Conservation (phyloP, 64 coral and sea anemone genomes). For the Stichodactyla helianthus region DNA sequence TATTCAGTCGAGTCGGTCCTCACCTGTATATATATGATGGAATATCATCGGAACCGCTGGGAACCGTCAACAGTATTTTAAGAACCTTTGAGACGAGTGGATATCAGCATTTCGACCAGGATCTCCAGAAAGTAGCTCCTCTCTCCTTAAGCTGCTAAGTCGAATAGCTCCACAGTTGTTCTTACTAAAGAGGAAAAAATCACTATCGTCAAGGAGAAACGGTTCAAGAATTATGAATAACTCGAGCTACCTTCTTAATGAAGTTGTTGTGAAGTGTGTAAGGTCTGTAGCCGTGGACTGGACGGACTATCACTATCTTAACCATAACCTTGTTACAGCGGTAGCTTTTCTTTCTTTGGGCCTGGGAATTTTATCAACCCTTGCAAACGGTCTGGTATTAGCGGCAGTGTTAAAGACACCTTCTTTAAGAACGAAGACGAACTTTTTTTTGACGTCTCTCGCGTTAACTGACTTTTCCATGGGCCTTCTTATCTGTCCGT, state of each 20-base stretch:
- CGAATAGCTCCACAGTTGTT: neutral
- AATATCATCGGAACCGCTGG: neutral
- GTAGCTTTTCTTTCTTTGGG: neutral
- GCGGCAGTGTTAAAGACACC: neutral
- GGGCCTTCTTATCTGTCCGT: neutral
- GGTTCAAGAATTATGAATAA: neutral
- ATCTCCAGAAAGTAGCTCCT: neutral
- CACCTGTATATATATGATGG: neutral
- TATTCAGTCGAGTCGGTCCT: neutral
- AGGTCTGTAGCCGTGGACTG: neutral
- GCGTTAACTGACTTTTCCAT: constrained; percentile 19
- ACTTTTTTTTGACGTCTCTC: constrained; percentile 16
- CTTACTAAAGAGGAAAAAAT: neutral
- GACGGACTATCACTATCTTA: neutral
- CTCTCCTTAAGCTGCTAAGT: neutral
- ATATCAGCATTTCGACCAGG: neutral
- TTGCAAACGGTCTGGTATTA: constrained; percentile 5
- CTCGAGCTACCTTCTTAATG: neutral
- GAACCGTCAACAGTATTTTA: neutral
- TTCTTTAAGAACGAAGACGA: neutral
- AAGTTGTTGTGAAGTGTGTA: neutral
- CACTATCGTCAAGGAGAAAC: neutral
- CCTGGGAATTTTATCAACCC: neutral
- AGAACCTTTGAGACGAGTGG: neutral
- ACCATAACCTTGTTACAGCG: neutral